phyloP scores from a whole-genome alignment of 2,113 vertebrate genomes.

The Petaurus breviceps region DNA sequence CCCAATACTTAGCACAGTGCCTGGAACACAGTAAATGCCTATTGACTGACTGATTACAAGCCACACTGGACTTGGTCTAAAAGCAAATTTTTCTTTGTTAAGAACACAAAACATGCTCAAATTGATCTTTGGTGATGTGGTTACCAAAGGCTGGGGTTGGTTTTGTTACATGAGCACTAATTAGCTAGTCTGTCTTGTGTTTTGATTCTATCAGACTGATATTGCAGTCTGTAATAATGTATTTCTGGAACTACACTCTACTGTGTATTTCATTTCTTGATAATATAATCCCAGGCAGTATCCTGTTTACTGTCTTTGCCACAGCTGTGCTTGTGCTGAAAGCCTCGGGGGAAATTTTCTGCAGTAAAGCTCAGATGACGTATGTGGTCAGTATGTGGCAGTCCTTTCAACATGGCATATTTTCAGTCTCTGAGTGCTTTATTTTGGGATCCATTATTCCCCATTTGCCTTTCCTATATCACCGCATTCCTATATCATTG shows the following conservation, averaged over 20 bases:
- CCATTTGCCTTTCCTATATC: constrained; percentile 4
- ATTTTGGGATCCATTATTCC: not conserved
- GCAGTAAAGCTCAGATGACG: not conserved
- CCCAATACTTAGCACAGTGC: not conserved
- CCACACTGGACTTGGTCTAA: not conserved
- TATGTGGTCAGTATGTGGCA: not conserved
- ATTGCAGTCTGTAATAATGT: not conserved
- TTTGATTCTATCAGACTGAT: not conserved
- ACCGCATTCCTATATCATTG: not conserved
- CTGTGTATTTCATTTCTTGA: constrained; percentile 20
- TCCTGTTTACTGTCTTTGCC: constrained; percentile 16
- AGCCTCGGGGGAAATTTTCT: not conserved
- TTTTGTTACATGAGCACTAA: not conserved
- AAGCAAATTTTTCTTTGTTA: not conserved
- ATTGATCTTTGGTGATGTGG: not conserved
- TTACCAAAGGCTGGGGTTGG: not conserved
- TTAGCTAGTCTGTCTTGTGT: not conserved
- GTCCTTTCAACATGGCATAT: not conserved
- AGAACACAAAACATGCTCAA: not conserved
- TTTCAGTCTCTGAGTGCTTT: not conserved
- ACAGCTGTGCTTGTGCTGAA: not conserved
- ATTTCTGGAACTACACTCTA: not conserved
- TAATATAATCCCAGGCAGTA: not conserved
- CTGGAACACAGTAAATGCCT: not conserved
- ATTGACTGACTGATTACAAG: not conserved